phyloP scores from a whole-genome alignment of 2,888 invertebrate genomes.

The Leucophora obtusa region DNA sequence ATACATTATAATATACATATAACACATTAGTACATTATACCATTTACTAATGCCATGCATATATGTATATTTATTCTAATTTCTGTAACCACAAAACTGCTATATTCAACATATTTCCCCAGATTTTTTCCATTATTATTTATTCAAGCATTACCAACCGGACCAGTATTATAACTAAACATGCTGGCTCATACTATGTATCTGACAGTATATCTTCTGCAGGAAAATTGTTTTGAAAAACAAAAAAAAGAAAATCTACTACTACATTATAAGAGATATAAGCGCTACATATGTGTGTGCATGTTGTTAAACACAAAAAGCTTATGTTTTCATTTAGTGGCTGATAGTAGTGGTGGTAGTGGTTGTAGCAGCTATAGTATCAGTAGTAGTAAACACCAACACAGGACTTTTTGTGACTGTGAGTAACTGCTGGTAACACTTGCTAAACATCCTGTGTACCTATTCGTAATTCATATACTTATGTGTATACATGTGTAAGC shows the following conservation, averaged over 20 bases:
- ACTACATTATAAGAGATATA: background rate
- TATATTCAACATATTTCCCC: background rate
- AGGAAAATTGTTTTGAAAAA: background rate
- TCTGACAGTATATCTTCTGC: background rate
- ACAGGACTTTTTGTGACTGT: background rate
- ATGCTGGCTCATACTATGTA: background rate
- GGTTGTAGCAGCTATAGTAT: background rate
- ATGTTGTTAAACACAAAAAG: slow-evolving; percentile 5
- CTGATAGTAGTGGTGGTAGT: background rate
- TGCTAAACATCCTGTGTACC: slow-evolving; percentile 72
- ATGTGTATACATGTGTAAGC: slow-evolving; percentile 74
- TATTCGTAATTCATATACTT: slow-evolving; percentile 77
- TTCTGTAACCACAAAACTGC: background rate
- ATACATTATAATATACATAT: no score
- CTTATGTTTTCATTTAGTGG: slow-evolving; percentile 2
- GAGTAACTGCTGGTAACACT: slow-evolving; percentile 18
- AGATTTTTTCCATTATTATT: background rate
- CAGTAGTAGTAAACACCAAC: background rate
- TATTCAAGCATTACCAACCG: background rate
- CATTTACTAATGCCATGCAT: no score
- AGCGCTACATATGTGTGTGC: no score
- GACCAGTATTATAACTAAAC: background rate
- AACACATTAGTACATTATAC: no score
- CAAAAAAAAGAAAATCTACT: background rate
- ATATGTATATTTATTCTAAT: no score